Evolutionary conservation across 2,113 vertebrate genomes (phyloP).

Genomic region (Himantopus leucocephalus): DNA sequence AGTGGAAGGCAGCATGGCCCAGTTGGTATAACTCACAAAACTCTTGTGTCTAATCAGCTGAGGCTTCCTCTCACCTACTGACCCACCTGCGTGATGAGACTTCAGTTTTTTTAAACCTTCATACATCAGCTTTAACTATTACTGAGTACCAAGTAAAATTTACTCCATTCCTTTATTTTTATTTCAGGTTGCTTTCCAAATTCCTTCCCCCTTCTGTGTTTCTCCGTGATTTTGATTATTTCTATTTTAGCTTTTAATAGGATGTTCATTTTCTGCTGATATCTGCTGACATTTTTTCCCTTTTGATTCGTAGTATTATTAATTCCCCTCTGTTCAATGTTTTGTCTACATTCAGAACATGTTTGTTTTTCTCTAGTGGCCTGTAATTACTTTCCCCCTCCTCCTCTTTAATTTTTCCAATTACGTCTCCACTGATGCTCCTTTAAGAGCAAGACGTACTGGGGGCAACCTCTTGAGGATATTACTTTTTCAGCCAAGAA

Average conservation of each 20-base stretch:
- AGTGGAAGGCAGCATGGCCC: background rate
- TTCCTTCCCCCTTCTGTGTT: background rate
- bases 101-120: background rate
- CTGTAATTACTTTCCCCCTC: slow-evolving; percentile 1
- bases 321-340: slow-evolving; percentile 35
- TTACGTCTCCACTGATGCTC: background rate
- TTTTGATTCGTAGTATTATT: slow-evolving; percentile 25
- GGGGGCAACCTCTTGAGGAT: background rate
- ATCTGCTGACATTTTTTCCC: slow-evolving; percentile 7
- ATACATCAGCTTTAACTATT: background rate
- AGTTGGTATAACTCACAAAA: background rate
- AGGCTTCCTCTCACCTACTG: background rate
- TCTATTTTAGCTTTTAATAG: slow-evolving; percentile 9
- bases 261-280: slow-evolving; percentile 47
- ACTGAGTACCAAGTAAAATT: background rate
- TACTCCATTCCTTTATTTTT: background rate
- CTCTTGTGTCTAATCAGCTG: background rate
- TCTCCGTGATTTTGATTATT: background rate
- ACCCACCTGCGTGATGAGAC: background rate
- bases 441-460: background rate
- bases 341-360: slow-evolving; percentile 50
- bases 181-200: background rate
- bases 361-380: slow-evolving; percentile 33
- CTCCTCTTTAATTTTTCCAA: slow-evolving; percentile 19
- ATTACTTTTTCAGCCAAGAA: background rate